phyloP scores from a whole-genome alignment of 1,140 invertebrate species.

The Pentalonia nigronervosa region DNA sequence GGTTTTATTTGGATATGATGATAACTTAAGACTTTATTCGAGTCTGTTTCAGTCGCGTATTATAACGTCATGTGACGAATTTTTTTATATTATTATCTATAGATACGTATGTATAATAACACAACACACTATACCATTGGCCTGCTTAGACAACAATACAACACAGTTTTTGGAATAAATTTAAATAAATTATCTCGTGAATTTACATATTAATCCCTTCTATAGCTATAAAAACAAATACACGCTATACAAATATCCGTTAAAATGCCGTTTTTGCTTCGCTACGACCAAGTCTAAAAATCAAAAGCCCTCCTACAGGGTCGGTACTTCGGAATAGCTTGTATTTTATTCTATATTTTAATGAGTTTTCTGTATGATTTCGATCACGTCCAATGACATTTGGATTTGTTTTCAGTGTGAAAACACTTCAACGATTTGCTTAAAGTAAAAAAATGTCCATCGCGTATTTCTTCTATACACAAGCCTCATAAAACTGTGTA shows the following conservation, averaged over 20 bases:
- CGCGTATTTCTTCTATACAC: background rate
- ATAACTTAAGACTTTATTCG: background rate
- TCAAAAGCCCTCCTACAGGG: background rate
- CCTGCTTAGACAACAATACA: background rate
- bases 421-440: background rate
- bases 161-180: background rate
- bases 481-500: background rate
- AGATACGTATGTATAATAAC: background rate
- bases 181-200: background rate
- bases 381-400: background rate
- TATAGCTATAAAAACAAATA: slow-evolving; percentile 9
- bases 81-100: background rate
- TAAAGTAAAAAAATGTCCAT: background rate
- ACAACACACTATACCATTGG: background rate
- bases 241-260: background rate
- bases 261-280: background rate
- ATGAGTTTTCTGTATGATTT: background rate
- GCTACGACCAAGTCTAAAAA: background rate
- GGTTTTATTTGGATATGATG: background rate
- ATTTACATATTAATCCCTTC: background rate
- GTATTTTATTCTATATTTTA: background rate
- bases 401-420: background rate
- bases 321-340: background rate
- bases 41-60: background rate
- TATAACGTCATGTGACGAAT: background rate